Percentiles rank a stretch among this genome's conserved stretches.
Conservation (phyloP, 2,113 vertebrate genomes). For the Arizona elegans region DNA sequence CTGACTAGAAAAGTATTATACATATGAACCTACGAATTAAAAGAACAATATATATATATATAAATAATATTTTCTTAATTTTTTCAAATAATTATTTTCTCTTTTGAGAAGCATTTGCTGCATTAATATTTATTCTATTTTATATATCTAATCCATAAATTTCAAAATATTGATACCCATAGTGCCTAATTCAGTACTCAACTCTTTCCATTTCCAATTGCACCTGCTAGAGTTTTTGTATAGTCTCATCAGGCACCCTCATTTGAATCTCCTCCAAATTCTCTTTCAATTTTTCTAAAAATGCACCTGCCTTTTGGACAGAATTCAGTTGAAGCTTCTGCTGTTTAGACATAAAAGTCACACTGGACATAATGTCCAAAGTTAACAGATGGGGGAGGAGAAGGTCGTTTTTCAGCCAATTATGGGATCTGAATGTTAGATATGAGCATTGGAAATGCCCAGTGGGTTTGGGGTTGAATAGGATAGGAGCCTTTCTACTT, state of each 20-base stretch:
- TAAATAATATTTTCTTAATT: too few species aligned
- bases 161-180: neutral
- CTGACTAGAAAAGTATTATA: too few species aligned
- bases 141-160: neutral
- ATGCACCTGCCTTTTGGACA: neutral
- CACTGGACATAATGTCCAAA: neutral
- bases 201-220: neutral
- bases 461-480: neutral
- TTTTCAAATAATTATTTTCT: neutral
- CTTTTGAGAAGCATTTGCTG: neutral
- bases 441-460: neutral
- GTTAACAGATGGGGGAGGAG: neutral
- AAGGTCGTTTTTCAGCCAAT: neutral
- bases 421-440: neutral
- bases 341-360: neutral
- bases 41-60: too few species aligned
- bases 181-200: neutral
- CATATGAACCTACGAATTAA: too few species aligned
- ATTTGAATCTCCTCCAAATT: neutral
- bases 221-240: neutral
- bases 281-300: neutral
- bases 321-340: neutral
- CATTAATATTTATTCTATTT: neutral
- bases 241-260: neutral
- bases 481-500: neutral